Evolutionary conservation across 1,140 invertebrate species (phyloP), one percentile per base, ranked within the genome.

Genomic region (Brachionus calyciflorus): DNA sequence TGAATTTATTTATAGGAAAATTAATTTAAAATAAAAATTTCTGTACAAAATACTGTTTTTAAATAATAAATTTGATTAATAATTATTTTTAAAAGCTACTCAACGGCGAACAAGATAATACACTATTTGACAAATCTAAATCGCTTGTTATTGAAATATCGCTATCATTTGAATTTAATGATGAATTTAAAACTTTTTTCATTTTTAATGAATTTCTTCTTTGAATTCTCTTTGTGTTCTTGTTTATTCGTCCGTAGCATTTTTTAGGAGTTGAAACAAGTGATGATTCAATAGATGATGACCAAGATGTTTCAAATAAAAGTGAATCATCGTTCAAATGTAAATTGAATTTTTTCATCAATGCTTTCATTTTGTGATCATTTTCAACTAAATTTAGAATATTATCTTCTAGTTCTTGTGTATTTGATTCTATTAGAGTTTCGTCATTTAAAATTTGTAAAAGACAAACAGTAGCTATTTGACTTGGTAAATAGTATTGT

Each of bases 401-500:
- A 28, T 19, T 28, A n/a, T 55, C 53, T n/a, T 60, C 37, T 4
- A 60, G 55, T 19, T 60, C 28, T n/a, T n/a, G n/a, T n/a, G n/a
- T n/a, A 37, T 37, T 37, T 37, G 4, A 37, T 9, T 37, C 33
- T 5, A 17, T 7, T 33, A 33, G 10, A 5, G 55, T 37, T 37
- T n/a, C 26, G 7, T 30, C 55, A 19, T 60, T 33, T 30, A 60
- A 40, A 0, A 19, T 30, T 60, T 60, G 33, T n/a, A 60, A 19
- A 10, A 60, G 37, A 19, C 55, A 60, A 19, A 60, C 55, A 37
- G 28, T 21, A 33, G 55, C 55, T 60, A 60, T 37, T 60, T 60
- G 55, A 37, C 55, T 60, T 60, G 55, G 55, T 60, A 7, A 30
- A 28, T 60, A 60, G 17, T 33, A 60, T 60, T 60, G 55, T n/a